Evolutionary conservation across 92 coral and sea anemone genomes (phyloP).

Genomic region (Zoanthus sociatus): DNA sequence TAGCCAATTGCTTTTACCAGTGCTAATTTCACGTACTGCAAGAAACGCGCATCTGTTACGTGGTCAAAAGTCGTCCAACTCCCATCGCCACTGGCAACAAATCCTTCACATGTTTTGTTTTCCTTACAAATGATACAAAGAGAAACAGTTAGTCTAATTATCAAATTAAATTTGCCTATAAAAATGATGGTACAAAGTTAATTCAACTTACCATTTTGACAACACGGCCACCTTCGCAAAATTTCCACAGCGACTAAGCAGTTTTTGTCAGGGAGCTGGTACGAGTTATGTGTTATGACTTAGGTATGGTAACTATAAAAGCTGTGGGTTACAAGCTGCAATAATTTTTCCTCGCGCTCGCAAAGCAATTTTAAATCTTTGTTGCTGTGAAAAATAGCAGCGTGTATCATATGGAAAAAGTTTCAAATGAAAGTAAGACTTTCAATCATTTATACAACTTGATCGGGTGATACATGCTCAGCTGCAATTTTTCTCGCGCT

Average conservation of each 20-base stretch:
- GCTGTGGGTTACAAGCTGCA: too few species aligned
- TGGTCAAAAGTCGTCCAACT: background rate
- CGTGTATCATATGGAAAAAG: too few species aligned
- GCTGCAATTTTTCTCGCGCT: too few species aligned
- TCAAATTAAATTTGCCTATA: background rate
- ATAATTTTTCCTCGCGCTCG: too few species aligned
- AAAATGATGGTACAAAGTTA: background rate
- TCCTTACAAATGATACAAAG: background rate
- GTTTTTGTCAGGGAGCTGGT: background rate
- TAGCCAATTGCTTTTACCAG: conserved; percentile 10
- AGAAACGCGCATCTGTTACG: conserved; percentile 37
- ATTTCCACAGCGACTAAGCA: background rate
- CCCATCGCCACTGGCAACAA: background rate
- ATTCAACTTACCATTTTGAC: conserved; percentile 14
- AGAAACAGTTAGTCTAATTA: background rate
- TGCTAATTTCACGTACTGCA: conserved; percentile 29
- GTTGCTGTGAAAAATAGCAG: too few species aligned
- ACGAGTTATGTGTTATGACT: background rate
- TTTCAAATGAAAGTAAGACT: too few species aligned
- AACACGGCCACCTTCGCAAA: background rate
- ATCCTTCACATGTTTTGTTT: background rate
- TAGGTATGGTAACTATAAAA: background rate
- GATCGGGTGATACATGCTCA: too few species aligned
- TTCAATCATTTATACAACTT: too few species aligned
- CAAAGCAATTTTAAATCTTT: too few species aligned